Base-by-base conservation (phyloP, 2,888 invertebrate genomes). In the Aquatica leii region DNA sequence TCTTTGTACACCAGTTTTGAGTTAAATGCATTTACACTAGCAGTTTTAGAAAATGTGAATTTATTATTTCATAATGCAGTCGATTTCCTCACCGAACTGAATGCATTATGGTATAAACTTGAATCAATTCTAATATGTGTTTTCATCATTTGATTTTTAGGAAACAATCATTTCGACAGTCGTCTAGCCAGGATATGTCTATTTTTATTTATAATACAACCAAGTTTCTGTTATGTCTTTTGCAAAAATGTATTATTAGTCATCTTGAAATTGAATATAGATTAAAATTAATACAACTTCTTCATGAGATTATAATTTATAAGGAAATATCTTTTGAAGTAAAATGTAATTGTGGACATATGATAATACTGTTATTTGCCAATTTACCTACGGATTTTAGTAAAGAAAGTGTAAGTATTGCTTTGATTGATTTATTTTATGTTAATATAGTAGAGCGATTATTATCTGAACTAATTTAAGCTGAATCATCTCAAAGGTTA, bases 291-390 rank as follows among this genome's bases (percentile, higher is more conserved):
- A 56, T 71, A 54, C 35, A 65, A 14, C 52, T 56, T 18, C 68
- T 70, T 46, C 74, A 77, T 59, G 59, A 74, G 37, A 66, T 79
- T 21, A 71, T 80, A 12, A 68, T 67, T 12, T 69, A 86, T 69
- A 79, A 80, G 2, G 85, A 86, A 62, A 82, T 87, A 1, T 86
- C 88, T 0, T 87, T 89, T 85, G 90, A 90, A 72, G 86, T 88
- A 0, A 88, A 88, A 73, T 84, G 85, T 4, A 86, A 90, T 71
- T 85, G 86, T 66, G 89, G 87, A 0, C 43, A 54, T 17, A 54
- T 58, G 4, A 61, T 65, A 15, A 21, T 58, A 24, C 15, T 61
- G 11, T 12, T 65, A 14, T 53, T 41, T 35, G 56, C n/a, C 6
- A 41, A 18, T 12, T 14, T 62, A 6, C 61, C 55, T 11, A 55